Evolutionary conservation across 92 coral and sea anemone genomes (phyloP), one percentile per base, ranked within the genome.

Genomic region (Epizoanthus ramosus): DNA sequence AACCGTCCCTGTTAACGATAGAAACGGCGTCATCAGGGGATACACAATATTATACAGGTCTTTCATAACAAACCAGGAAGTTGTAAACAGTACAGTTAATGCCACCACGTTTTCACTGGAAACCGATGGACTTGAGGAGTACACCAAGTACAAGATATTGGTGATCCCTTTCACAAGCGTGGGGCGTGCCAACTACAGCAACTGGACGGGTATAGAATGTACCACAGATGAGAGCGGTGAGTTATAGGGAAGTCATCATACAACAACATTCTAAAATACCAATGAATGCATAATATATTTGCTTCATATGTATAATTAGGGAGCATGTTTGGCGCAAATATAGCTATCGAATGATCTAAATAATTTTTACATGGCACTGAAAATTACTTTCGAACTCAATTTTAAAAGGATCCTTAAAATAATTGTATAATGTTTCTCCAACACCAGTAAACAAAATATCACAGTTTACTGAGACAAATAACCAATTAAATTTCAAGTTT

Each of bases 1-100:
- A 37, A 31, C 74, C 7, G 85, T 80, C 50, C 22, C 31, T 5
- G 52, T 53, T 3, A n/a, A 66, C 3, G 7, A 66, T 18, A 80
- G 47, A 66, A 71, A 80, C 45, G 85, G 85, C 7, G 18, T 80
- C 52, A 80, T 80, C 28, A 37, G 28, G 14, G 76, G 85, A 31
- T 80, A 80, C 35, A 66, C 33, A 37, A 67, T 80, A 16, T 23
- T 39, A 2, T 80, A 65, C 65, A 22, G 63, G 63, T 4, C 79
- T 17, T 1, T 24, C 8, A 19, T 3, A 1, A 53, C 39, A 12
- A 45, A 8, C 61, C 58, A 52, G 37, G 22, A 24, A 3, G 39
- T 50, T 53, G 25, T 73, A 45, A 41, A 41, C 47, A 14, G 6
- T 41, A 73, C 79, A 9, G 79, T 73, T 6, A 10, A 22, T 61